Conservation (phyloP, 2,113 vertebrate species). For the Ramphastos sulfuratus region DNA sequence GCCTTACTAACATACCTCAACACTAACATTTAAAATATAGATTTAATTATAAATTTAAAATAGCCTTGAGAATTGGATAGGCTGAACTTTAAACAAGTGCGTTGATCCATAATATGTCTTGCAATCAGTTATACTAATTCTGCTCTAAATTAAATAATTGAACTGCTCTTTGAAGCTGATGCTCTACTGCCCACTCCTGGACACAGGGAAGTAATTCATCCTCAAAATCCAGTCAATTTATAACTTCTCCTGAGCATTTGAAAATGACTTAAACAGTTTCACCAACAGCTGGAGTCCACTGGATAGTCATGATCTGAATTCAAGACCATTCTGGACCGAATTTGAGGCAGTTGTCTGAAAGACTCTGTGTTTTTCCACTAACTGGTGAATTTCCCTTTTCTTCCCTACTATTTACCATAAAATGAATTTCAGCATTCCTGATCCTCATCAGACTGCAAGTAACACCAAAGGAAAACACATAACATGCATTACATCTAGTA, state of each 20-base stretch:
- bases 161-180: not conserved
- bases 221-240: not conserved
- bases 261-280: not conserved
- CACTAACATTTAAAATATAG: not conserved
- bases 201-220: not conserved
- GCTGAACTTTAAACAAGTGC: not conserved
- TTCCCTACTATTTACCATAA: not conserved
- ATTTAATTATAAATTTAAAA: not conserved
- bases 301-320: not conserved
- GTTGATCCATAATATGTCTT: not conserved
- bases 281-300: not conserved
- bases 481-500: not conserved
- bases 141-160: not conserved
- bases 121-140: constrained; percentile 9
- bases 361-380: not conserved
- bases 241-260: not conserved
- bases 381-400: not conserved
- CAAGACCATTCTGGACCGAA: not conserved
- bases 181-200: constrained; percentile 59
- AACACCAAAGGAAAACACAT: not conserved
- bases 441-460: not conserved
- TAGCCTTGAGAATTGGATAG: not conserved
- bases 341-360: not conserved
- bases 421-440: not conserved
- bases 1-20: not conserved